Base-by-base conservation (phyloP, 1,140 invertebrate genomes). In the Sycophaga agraensis region DNA sequence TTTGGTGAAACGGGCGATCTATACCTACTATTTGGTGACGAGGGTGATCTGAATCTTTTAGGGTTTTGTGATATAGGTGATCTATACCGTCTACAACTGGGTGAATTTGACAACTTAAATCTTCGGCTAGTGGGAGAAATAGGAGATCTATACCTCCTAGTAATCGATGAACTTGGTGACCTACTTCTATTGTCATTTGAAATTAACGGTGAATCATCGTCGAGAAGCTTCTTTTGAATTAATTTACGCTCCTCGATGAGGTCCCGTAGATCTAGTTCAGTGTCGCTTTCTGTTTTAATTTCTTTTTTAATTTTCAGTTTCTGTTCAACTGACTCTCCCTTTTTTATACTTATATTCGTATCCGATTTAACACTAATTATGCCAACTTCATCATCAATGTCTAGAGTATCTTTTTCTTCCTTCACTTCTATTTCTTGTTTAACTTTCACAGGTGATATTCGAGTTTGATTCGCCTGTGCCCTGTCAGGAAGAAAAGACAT, bases 211-310 rank as follows among this genome's bases (percentile, higher is more conserved):
- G 24, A 49, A 19, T 9, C 14, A 16, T 58, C 55, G 11, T 16
- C 4, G 2, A 45, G 39, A 2, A 60, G 19, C n/a, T 60, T 24
- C 9, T 24, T 51, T 26, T 60, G 39, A 5, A 60, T n/a, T 16
- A 3, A 40, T 45, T 51, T 45, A 34, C 40, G 37, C 16, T 60
- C 16, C 6, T 53, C 40, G 4, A 60, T 53, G 2, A 53, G 26
- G 2, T 2, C 17, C 11, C 39, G 37, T 3, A 60, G 21, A 34
- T 60, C 48, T 16, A 5, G 0, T 12, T 45, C 42, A 40, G 2
- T 8, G 19, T 19, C 51, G 5, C 11, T 37, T 28, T 24, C 17
- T 21, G 46, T 54, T 22, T 56, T 55, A 1, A 8, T 1, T 51
- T 46, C 22, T 17, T 28, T 54, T 28, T 16, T 48, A 9, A 19